phyloP scores from a whole-genome alignment of 2,113 vertebrate genomes.

The Nothocercus nigrocapillus region DNA sequence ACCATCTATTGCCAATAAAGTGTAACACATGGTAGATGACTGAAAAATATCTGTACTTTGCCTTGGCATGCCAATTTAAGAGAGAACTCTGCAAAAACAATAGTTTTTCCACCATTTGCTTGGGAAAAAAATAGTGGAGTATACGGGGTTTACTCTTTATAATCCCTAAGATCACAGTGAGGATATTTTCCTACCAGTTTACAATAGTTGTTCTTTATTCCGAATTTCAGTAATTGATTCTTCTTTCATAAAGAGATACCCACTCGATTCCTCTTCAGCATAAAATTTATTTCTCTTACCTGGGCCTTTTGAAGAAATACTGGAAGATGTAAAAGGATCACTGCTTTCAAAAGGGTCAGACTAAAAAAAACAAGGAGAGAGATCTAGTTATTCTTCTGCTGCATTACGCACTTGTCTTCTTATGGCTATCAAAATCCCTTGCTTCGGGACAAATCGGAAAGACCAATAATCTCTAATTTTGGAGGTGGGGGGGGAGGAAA shows the following conservation, averaged over 20 bases:
- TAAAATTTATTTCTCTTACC: constrained; percentile 78
- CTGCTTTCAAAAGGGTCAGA: constrained; percentile 86
- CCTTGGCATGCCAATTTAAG: background rate
- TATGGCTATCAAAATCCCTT: background rate
- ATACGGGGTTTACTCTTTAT: background rate
- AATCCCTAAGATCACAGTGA: accelerated
- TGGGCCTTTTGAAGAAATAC: constrained; percentile 87
- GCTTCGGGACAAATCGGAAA: background rate
- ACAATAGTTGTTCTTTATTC: background rate
- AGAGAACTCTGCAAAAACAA: background rate
- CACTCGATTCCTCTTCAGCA: background rate
- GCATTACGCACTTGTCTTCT: background rate
- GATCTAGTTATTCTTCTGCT: background rate
- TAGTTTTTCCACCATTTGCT: background rate
- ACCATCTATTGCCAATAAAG: background rate
- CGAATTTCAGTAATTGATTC: background rate
- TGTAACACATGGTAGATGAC: background rate
- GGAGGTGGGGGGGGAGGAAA: too few relatives aligned
- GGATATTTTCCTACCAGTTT: background rate
- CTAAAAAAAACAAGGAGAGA: constrained; percentile 69
- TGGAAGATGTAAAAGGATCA: constrained; percentile 89
- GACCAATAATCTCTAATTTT: too few relatives aligned
- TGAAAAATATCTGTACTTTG: background rate
- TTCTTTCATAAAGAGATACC: background rate
- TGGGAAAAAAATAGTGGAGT: background rate